Evolutionary conservation across 2,797 vertebrate genomes (phyloP).

Genomic region (Mormyrus hasselquistii): DNA sequence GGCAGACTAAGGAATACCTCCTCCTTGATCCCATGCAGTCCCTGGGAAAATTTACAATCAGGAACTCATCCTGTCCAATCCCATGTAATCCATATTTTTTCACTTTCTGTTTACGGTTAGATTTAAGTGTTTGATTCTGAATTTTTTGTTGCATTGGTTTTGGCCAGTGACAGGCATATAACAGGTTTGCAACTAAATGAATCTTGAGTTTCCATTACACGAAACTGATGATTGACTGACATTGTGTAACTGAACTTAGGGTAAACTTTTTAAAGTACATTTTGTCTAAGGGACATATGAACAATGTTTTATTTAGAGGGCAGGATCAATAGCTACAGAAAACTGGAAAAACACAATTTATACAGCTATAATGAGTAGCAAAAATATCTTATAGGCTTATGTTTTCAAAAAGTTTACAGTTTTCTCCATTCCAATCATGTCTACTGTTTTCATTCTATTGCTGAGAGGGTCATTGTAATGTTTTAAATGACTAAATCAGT

Average conservation of each 20-base stretch:
- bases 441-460: not conserved
- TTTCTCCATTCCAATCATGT: not conserved
- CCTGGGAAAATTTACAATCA: conserved; percentile 14
- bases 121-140: not conserved
- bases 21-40: conserved; percentile 24
- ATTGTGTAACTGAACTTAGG: not conserved
- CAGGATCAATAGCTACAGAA: not conserved
- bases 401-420: not conserved
- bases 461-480: not conserved
- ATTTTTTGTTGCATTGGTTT: not conserved
- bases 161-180: not conserved
- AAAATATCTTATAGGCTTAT: not conserved
- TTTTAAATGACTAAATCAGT: not conserved
- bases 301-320: not conserved
- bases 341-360: not conserved
- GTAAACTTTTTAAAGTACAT: not conserved
- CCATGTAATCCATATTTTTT: not conserved
- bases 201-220: not conserved
- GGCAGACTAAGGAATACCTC: conserved; percentile 34
- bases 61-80: not conserved
- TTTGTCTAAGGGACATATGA: not conserved
- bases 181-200: not conserved
- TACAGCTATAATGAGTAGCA: not conserved
- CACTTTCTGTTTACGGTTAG: not conserved
- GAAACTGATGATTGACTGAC: not conserved